These are phyloP conservation scores for Dysdera silvatica DNA, from an alignment of 1,140 invertebrate species.

Conservation along the genomic window DNA sequence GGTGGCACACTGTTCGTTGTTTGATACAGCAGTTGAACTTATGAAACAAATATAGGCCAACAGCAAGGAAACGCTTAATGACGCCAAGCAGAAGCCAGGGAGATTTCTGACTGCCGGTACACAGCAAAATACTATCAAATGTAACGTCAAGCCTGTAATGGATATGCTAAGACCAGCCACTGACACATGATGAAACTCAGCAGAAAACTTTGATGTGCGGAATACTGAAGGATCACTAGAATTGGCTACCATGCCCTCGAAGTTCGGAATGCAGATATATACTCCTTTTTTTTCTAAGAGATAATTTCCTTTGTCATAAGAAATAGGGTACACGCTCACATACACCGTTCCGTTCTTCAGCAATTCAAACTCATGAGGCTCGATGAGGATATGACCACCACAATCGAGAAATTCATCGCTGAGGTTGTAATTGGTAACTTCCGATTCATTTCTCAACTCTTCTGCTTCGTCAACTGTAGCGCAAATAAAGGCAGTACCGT, in stretches of 20 bases:
- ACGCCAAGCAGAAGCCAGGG: conserved; percentile 50
- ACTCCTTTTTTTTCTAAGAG: background rate
- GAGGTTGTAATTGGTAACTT: background rate
- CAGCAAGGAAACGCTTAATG: conserved; percentile 46
- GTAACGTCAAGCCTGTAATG: conserved; percentile 46
- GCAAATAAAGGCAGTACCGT: conserved; percentile 4
- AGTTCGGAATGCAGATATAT: conserved; percentile 8
- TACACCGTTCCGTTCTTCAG: conserved; percentile 3
- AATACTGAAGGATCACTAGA: no score
- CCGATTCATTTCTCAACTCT: background rate
- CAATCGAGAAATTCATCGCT: conserved; percentile 16
- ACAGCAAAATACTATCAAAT: conserved; percentile 45
- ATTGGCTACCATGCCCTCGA: background rate
- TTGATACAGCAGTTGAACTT: conserved; percentile 38
- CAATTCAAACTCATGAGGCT: background rate
- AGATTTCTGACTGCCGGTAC: conserved; percentile 49
- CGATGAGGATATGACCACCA: conserved; percentile 2
- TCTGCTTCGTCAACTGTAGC: background rate
- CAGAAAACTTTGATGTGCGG: conserved; percentile 18
- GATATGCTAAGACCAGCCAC: conserved; percentile 47
- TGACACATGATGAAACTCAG: conserved; percentile 44
- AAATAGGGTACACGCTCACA: background rate
- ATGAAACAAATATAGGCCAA: conserved; percentile 48
- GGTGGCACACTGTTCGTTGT: conserved; percentile 36
- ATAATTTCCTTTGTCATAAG: background rate